These are phyloP conservation scores for Hirtodrosophila trivittata DNA, from an alignment of 2,888 invertebrate species.

Conservation along the genomic window DNA sequence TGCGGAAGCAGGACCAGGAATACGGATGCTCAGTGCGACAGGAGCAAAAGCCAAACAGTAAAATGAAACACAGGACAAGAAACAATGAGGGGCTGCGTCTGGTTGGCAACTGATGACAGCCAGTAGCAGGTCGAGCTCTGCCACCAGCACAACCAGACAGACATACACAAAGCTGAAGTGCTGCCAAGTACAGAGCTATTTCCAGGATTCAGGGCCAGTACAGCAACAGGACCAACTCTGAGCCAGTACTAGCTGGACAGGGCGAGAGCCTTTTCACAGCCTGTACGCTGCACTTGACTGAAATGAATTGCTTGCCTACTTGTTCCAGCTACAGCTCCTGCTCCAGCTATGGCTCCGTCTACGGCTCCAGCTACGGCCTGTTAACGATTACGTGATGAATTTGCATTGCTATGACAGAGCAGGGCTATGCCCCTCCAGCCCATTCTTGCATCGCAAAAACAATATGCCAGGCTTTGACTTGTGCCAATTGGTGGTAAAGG, in stretches of 20 bases:
- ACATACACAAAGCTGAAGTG: slow-evolving; percentile 32
- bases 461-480: slow-evolving; percentile 54
- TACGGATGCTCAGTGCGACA: slow-evolving; percentile 10
- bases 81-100: slow-evolving; percentile 55
- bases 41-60: slow-evolving; percentile 40
- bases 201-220: slow-evolving; percentile 4
- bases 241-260: slow-evolving; percentile 10
- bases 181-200: slow-evolving; percentile 40
- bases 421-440: slow-evolving; percentile 10
- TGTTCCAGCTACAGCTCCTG: slow-evolving; percentile 5
- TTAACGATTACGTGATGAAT: slow-evolving; percentile 75
- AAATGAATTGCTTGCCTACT: slow-evolving; percentile 59
- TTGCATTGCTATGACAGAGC: slow-evolving; percentile 68
- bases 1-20: neutral
- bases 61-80: slow-evolving; percentile 53
- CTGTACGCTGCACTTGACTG: slow-evolving; percentile 67
- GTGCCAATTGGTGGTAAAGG: slow-evolving; percentile 43
- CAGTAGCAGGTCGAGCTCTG: neutral
- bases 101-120: slow-evolving; percentile 64
- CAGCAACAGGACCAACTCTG: slow-evolving; percentile 11
- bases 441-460: slow-evolving; percentile 31
- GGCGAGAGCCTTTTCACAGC: slow-evolving; percentile 54
- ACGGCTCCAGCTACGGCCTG: slow-evolving; percentile 43
- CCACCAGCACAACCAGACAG: slow-evolving; percentile 2
- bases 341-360: neutral